A percentile compares a stretch with the other conserved stretches of the same genome.
Conservation (phyloP, 1,140 invertebrate species). For the Bombus soroeensis region DNA sequence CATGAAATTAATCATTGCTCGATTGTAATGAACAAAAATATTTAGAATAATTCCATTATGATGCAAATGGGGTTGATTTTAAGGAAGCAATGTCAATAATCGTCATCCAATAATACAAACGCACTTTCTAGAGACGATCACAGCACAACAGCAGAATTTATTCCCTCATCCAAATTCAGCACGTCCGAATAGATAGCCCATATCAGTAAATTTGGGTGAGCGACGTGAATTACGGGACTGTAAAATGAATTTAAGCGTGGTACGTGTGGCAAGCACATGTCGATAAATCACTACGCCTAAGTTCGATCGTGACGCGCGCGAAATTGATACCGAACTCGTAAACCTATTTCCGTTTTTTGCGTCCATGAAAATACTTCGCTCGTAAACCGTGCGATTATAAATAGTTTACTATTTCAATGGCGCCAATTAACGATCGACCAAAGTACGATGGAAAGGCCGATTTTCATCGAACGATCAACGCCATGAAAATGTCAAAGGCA, state of each 20-base stretch:
- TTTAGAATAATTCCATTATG: too few species aligned
- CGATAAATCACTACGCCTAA: constrained; percentile 15
- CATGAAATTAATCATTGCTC: too few species aligned
- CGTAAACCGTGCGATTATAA: not conserved
- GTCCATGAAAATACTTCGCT: not conserved
- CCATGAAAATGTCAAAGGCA: constrained; percentile 38
- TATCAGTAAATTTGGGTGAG: constrained; percentile 17
- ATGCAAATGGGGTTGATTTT: too few species aligned
- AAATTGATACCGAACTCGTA: constrained; percentile 22
- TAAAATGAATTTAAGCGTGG: constrained; percentile 27
- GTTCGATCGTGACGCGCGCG: constrained; percentile 3
- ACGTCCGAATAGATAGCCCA: not conserved
- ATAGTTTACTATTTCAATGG: constrained; percentile 19
- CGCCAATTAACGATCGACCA: constrained; percentile 39
- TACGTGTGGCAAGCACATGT: not conserved
- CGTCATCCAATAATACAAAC: not conserved
- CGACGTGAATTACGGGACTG: constrained; percentile 22
- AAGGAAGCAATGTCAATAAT: too few species aligned
- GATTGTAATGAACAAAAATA: not conserved
- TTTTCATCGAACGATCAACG: constrained; percentile 19
- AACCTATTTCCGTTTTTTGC: constrained; percentile 27
- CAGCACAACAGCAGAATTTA: not conserved
- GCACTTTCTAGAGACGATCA: too few species aligned
- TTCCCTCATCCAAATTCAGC: not conserved
- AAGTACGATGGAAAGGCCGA: constrained; percentile 40